These are phyloP conservation scores for Schizaphis graminum DNA, from an alignment of 2,888 invertebrate species.

Conservation along the genomic window DNA sequence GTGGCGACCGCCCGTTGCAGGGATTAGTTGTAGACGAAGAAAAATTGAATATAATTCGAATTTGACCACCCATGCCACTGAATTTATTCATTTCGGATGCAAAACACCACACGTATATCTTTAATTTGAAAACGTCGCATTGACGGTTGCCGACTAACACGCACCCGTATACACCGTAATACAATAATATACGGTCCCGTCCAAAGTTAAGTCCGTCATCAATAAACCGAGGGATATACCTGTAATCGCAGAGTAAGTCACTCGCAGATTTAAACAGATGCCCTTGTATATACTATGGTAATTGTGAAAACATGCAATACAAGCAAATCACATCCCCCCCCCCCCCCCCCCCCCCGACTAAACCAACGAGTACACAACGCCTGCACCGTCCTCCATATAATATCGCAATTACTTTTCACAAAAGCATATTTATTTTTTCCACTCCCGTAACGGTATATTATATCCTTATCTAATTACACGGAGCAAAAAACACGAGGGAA, in stretches of 20 bases:
- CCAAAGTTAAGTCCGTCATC: background rate
- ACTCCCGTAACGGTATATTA: background rate
- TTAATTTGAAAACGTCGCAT: slow-evolving; percentile 2
- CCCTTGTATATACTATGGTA: background rate
- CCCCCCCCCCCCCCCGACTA: background rate
- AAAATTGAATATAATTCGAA: slow-evolving; percentile 12
- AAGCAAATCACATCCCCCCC: background rate
- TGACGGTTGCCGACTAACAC: background rate
- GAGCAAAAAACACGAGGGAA: background rate
- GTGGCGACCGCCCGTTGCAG: background rate
- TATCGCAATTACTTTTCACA: background rate
- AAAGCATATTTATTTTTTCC: background rate
- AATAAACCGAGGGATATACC: background rate
- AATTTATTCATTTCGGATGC: background rate
- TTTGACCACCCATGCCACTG: background rate
- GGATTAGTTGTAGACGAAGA: slow-evolving; percentile 7
- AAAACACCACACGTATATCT: background rate
- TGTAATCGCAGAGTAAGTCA: background rate
- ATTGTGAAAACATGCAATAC: background rate
- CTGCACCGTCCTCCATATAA: background rate
- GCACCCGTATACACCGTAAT: background rate
- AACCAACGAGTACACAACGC: background rate
- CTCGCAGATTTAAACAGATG: background rate
- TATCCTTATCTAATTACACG: background rate
- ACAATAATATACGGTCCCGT: background rate